Base-by-base conservation (phyloP, 1,140 invertebrate species). In the Chironomus striatipennis region DNA sequence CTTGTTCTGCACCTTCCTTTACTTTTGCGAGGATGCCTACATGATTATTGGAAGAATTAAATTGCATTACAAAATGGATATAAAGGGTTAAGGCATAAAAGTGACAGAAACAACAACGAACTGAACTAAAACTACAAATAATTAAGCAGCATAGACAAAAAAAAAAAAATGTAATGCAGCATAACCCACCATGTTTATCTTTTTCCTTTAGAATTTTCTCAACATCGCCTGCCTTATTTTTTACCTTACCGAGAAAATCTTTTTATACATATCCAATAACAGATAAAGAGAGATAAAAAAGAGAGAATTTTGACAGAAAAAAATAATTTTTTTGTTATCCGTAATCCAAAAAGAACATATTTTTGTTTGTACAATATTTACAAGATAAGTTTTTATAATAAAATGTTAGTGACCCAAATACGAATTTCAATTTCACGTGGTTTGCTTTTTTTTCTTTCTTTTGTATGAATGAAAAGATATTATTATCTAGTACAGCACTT, bases 1-100 rank as follows among this genome's bases (percentile, higher is more conserved):
- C 91, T 77, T 90, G 95, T 83, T 98, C 96, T 0, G 96, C 96
- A 73, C 94, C 94, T 83, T 98, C 96, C 86, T 97, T 98, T 85
- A 98, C 93, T 84, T 96, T 97, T 73, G 95, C 93, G 75, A 97
- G 85, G 79, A 97, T 90, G 81, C 94, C 94, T 96, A 83, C 34
- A 83, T 12, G n/a, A 10, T 15, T 34, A 2, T n/a, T n/a, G n/a
- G n/a, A n/a, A n/a, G n/a, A n/a, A n/a, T n/a, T n/a, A n/a, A n/a
- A n/a, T n/a, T n/a, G n/a, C n/a, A n/a, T n/a, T n/a, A n/a, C n/a
- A n/a, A n/a, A n/a, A n/a, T n/a, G n/a, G n/a, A n/a, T n/a, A n/a
- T n/a, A n/a, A n/a, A n/a, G n/a, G n/a, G n/a, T n/a, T n/a, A n/a
- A 34, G 24, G 5, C 24, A 1, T 34, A 34, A 34, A 5, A 2